Evolutionary conservation across 1,140 invertebrate species (phyloP).

Genomic region (Papilio glaucus): DNA sequence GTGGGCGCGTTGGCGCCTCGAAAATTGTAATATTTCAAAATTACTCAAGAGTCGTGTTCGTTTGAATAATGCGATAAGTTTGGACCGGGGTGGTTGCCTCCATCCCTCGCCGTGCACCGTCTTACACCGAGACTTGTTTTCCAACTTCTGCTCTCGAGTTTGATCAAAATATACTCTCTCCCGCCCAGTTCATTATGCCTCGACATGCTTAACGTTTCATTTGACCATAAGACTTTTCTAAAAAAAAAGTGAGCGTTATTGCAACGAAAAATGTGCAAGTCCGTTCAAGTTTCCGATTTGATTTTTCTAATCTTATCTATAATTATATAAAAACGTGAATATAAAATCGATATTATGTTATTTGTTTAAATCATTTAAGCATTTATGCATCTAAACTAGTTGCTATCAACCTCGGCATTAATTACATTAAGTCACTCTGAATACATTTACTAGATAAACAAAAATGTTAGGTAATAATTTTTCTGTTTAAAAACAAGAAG

Average conservation of each 20-base stretch:
- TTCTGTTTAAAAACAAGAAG: neutral
- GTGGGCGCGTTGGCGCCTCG: conserved; percentile 60
- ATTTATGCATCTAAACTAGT: conserved; percentile 21
- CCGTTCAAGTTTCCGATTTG: conserved; percentile 7
- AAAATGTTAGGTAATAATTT: neutral
- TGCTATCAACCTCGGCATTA: conserved; percentile 6
- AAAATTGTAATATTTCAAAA: conserved; percentile 84
- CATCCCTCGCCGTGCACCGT: conserved; percentile 65
- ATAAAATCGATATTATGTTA: neutral
- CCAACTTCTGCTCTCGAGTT: conserved; percentile 72
- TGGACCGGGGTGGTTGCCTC: conserved; percentile 57
- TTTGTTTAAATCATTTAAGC: conserved; percentile 9
- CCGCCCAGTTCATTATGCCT: conserved; percentile 52
- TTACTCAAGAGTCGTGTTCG: conserved; percentile 81
- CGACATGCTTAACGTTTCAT: conserved; percentile 23
- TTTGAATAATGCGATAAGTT: conserved; percentile 82
- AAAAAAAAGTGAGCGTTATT: neutral
- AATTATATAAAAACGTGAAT: neutral
- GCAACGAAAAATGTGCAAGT: neutral
- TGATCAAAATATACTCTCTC: conserved; percentile 74
- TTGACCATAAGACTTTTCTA: conserved; percentile 27
- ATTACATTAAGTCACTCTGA: neutral
- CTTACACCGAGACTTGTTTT: conserved; percentile 66
- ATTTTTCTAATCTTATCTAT: conserved; percentile 6
- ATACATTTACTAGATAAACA: neutral